Evolutionary conservation across 2,888 invertebrate genomes (phyloP).

Genomic region (Parnassius smintheus): DNA sequence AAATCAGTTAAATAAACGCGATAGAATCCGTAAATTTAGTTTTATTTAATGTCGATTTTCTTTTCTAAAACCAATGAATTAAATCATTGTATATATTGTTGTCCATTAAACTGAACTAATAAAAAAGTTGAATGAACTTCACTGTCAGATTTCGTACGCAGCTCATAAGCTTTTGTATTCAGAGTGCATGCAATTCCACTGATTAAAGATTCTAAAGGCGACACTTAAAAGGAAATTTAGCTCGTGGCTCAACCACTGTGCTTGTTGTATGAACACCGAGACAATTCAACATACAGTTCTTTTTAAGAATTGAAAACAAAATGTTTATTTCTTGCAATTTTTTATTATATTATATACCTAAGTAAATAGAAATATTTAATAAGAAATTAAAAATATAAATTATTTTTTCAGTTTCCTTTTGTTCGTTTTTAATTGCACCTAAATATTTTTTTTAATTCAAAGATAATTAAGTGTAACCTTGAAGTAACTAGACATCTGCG

Average conservation of each 20-base stretch:
- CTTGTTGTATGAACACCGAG: conserved; percentile 38
- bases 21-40: no score
- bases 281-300: conserved; percentile 26
- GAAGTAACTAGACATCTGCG: no score
- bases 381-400: no score
- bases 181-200: conserved; percentile 62
- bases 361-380: no score
- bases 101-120: neutral
- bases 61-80: no score
- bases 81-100: no score
- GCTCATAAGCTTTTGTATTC: conserved; percentile 66
- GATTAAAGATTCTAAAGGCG: conserved; percentile 75
- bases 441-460: no score
- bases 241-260: conserved; percentile 47
- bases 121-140: conserved; percentile 66
- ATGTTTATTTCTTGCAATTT: conserved; percentile 5
- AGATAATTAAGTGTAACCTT: no score
- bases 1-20: no score
- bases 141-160: conserved; percentile 54
- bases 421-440: no score
- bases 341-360: neutral
- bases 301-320: conserved; percentile 19
- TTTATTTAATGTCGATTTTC: no score
- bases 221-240: conserved; percentile 77
- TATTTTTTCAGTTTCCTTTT: no score